Evolutionary conservation across 1,140 invertebrate genomes (phyloP).

Genomic region (Cotesia chilonis): DNA sequence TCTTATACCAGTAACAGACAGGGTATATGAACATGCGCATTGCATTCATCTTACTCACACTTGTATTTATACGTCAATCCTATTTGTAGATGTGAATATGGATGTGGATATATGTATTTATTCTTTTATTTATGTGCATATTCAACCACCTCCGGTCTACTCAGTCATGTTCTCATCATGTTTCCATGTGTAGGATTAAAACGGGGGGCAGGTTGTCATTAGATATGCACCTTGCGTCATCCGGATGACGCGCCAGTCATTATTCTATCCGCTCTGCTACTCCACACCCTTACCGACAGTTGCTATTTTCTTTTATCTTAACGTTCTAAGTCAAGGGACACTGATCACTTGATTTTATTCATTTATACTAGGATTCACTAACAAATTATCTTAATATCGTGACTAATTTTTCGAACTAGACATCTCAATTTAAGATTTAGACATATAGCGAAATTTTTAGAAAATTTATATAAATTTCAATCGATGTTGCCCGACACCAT

Average conservation of each 20-base stretch:
- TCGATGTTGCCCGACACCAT: too few species aligned
- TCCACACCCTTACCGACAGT: constrained; percentile 2
- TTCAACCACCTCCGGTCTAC: background rate
- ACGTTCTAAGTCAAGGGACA: constrained; percentile 12
- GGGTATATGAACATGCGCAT: constrained; percentile 22
- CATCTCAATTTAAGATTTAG: too few species aligned
- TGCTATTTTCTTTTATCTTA: background rate
- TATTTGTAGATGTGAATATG: too few species aligned
- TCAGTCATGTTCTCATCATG: constrained; percentile 15
- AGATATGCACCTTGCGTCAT: constrained; percentile 62
- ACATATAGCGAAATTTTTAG: too few species aligned
- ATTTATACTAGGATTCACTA: background rate
- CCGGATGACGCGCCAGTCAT: constrained; percentile 55
- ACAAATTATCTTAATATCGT: background rate
- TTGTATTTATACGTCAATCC: too few species aligned
- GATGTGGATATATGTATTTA: background rate
- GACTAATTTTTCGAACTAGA: too few species aligned
- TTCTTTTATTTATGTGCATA: background rate
- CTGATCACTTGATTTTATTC: background rate
- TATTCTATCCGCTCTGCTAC: constrained; percentile 56
- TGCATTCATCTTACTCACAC: background rate
- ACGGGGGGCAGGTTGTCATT: constrained; percentile 46
- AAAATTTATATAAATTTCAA: too few species aligned
- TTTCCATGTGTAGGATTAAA: constrained; percentile 37
- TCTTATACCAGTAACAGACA: background rate